Evolutionary conservation across 2,797 vertebrate species (phyloP), one percentile per base, ranked within the genome.

Genomic region (Liasis olivaceus): DNA sequence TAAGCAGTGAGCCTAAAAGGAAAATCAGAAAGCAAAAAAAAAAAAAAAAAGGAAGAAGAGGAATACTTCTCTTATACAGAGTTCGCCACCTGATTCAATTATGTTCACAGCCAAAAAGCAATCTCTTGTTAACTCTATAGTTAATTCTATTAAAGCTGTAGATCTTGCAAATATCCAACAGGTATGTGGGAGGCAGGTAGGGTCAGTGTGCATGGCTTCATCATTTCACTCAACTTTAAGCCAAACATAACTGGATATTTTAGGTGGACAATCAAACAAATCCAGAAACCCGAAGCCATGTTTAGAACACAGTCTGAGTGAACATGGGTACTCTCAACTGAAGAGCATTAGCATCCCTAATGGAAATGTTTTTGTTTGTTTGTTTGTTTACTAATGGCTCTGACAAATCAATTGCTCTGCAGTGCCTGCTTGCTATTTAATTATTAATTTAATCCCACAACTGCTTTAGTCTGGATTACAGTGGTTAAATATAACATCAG

Each of bases 341-440:
- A n/a, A 54, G 69, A 26, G 47, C 90, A 96, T 97, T 96, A 97
- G 91, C 96, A 95, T 89, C 91, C 51, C 93, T 97, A 97, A 98
- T 97, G 95, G 97, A 97, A 97, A 98, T 96, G 96, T 95, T 97
- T 98, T 97, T 36, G 36, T 96, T 51, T 97, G 97, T 98, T 98
- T 98, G 96, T 94, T n/a, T 95, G 92, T 26, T 93, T 96, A 69
- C 93, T 96, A 97, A 97, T 96, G 91, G 95, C 94, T 96, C 93
- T 95, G 93, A 90, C 11, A 93, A 93, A 66, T 94, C 95, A 96
- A 97, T 97, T 98, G 96, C 89, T 95, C 92, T 92, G 95, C 92
- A 92, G 86, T 96, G 93, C 94, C 91, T 97, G 62, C 58, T 93
- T 93, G 92, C 96, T 97, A 97, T 97, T 97, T 97, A 96, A 97